Conservation (phyloP, 2,113 vertebrate species). For the Phrynosoma platyrhinos region DNA sequence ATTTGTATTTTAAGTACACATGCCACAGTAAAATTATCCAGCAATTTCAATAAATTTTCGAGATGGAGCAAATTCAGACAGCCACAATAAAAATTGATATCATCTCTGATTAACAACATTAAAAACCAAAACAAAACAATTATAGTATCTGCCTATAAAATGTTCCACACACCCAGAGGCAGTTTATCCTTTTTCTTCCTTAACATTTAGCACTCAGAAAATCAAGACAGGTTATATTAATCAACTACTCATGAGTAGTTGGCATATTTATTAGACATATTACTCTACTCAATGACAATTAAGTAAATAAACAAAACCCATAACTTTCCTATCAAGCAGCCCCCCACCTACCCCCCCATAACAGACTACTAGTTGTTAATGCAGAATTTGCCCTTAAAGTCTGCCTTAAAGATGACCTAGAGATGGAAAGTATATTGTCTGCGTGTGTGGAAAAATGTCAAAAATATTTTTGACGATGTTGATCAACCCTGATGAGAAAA, state of each 20-base stretch:
- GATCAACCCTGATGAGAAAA: no score
- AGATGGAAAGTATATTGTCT: no score
- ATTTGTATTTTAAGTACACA: slow-evolving; percentile 11
- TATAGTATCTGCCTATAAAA: slow-evolving; percentile 4
- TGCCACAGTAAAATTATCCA: not conserved
- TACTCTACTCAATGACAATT: no score
- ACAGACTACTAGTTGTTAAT: no score
- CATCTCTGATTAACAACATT: not conserved
- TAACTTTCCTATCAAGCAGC: no score
- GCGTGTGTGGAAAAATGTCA: no score
- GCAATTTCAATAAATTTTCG: not conserved
- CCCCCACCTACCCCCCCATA: no score
- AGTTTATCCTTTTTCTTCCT: not conserved
- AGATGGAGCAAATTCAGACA: slow-evolving; percentile 7
- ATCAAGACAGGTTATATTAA: not conserved
- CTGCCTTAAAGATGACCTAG: no score
- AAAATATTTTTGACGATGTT: no score
- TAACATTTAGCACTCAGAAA: not conserved
- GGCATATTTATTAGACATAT: no score
- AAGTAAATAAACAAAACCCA: no score
- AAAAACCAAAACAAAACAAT: not conserved
- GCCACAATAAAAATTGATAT: slow-evolving; percentile 5
- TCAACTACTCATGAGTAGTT: not conserved
- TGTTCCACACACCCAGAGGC: not conserved
- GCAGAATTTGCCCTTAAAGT: no score